Evolutionary conservation across 2,888 invertebrate genomes (phyloP).

Genomic region (Dicranocentrus wangi): DNA sequence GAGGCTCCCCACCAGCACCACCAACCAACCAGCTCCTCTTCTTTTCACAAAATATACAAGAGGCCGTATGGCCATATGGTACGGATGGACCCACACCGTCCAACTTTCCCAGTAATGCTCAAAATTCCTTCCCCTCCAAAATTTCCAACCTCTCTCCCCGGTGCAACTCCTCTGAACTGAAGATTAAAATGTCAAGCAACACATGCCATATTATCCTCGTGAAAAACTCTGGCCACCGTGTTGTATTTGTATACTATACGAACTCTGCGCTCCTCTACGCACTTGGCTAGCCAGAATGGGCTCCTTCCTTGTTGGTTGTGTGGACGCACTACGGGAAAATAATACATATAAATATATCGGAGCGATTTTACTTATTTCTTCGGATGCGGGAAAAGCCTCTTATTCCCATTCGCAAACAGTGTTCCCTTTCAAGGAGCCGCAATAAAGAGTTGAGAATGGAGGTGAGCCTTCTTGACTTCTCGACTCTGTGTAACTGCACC

Average conservation of each 20-base stretch:
- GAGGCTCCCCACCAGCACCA: too few relatives aligned
- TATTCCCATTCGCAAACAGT: slow-evolving; percentile 35
- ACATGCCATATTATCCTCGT: too few relatives aligned
- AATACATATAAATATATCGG: background rate
- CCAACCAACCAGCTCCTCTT: too few relatives aligned
- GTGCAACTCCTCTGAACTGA: too few relatives aligned
- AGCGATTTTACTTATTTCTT: background rate
- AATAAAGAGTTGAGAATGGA: slow-evolving; percentile 20
- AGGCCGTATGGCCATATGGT: too few relatives aligned
- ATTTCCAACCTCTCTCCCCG: too few relatives aligned
- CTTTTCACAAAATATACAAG: background rate
- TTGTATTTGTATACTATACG: too few relatives aligned
- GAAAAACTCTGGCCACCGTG: too few relatives aligned
- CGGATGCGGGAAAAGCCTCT: background rate
- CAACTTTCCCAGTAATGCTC: too few relatives aligned
- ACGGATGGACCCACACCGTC: background rate
- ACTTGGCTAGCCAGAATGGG: too few relatives aligned
- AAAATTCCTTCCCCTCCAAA: too few relatives aligned
- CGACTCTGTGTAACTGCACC: background rate
- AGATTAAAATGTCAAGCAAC: slow-evolving; percentile 34
- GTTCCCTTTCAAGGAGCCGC: slow-evolving; percentile 10
- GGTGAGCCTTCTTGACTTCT: slow-evolving; percentile 17
- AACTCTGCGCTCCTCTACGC: background rate
- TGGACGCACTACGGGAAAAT: background rate
- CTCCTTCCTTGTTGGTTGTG: too few relatives aligned